A percentile compares a stretch with the other conserved stretches of the same genome.
Evolutionary conservation across 2,888 invertebrate species (phyloP).

Genomic region (Ormia ochracea): DNA sequence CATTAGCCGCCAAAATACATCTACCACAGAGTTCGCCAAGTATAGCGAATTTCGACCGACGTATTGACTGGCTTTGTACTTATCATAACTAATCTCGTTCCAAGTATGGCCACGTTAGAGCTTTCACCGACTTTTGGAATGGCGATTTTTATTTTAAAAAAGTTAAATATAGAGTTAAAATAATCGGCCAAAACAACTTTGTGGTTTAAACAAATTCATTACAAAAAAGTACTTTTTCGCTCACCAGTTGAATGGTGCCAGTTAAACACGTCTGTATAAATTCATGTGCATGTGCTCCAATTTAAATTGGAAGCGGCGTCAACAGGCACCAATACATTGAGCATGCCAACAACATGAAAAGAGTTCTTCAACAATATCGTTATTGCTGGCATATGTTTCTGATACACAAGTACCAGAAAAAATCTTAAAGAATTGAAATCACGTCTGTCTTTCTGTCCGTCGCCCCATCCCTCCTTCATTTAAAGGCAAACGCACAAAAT

Average conservation of each 20-base stretch:
- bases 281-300: slow-evolving; percentile 34
- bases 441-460: background rate
- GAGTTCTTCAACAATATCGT: slow-evolving; percentile 26
- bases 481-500: background rate
- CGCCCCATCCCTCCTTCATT: background rate
- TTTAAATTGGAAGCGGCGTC: slow-evolving; percentile 61
- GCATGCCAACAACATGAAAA: slow-evolving; percentile 3
- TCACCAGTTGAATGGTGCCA: background rate
- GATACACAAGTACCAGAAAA: background rate
- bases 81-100: no score
- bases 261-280: background rate
- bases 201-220: no score
- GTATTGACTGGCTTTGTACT: no score
- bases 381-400: background rate
- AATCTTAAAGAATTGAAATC: background rate
- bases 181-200: no score
- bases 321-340: slow-evolving; percentile 36
- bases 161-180: no score
- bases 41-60: no score
- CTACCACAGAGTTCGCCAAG: no score
- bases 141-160: no score
- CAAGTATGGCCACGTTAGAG: no score
- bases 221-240: no score
- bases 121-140: no score
- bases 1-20: no score